A percentile compares a stretch with the other conserved stretches of the same genome.
Conservation (phyloP, 2,888 invertebrate genomes). For the Tenthredo mesomela region DNA sequence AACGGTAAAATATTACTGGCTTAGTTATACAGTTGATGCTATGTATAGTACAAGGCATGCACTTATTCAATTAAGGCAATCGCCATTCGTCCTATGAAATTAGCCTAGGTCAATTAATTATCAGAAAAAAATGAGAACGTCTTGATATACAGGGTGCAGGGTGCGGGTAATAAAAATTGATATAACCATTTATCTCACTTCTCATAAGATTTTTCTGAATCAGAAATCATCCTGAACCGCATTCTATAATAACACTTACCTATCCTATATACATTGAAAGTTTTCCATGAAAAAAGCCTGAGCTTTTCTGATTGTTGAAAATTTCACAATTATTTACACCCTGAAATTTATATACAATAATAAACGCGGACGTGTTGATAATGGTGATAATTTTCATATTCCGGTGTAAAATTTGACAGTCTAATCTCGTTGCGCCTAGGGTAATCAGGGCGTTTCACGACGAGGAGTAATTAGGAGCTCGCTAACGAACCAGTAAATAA, state of each 20-base stretch:
- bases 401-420: background rate
- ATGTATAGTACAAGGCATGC: background rate
- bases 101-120: background rate
- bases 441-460: conserved; percentile 35
- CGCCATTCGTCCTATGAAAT: background rate
- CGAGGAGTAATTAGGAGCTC: conserved; percentile 10
- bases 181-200: background rate
- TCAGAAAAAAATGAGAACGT: background rate
- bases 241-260: no score
- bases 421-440: conserved; percentile 9
- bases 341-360: background rate
- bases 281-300: background rate
- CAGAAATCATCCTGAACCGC: background rate
- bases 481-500: conserved; percentile 23
- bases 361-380: background rate
- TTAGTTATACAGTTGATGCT: background rate
- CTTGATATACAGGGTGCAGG: background rate
- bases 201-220: background rate
- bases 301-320: no score
- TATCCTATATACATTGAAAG: no score
- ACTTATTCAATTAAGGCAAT: conserved; percentile 5
- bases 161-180: background rate
- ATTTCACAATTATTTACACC: background rate
- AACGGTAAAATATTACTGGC: conserved; percentile 35
- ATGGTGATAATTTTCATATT: background rate